Conservation (phyloP, 2,113 vertebrate species). For the Ondatra zibethicus region DNA sequence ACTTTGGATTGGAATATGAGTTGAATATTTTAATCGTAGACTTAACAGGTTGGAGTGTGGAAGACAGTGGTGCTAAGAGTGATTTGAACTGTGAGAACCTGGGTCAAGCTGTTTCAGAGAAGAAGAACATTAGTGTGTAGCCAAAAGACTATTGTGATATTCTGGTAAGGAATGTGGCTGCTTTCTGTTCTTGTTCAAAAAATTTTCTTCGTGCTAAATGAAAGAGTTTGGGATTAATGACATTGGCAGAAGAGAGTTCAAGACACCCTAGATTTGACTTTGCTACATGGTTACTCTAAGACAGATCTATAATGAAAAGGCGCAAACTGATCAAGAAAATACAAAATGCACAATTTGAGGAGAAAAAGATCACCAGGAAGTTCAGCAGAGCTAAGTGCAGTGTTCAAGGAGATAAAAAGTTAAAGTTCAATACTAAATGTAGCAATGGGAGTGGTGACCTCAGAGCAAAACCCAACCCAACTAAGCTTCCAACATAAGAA, state of each 20-base stretch:
- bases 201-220: background rate
- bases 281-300: rapidly evolving
- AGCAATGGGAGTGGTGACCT: background rate
- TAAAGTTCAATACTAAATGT: background rate
- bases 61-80: background rate
- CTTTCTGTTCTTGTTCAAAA: background rate
- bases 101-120: background rate
- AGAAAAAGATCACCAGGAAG: background rate
- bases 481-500: background rate
- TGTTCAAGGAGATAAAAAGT: background rate
- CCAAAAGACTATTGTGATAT: background rate
- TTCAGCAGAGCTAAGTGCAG: background rate
- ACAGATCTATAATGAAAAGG: background rate
- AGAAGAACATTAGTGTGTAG: background rate
- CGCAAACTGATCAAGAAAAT: background rate
- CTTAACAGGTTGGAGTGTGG: no score
- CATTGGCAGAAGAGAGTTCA: background rate
- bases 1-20: background rate
- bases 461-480: background rate
- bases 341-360: background rate
- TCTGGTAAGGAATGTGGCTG: background rate
- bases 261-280: background rate
- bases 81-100: background rate
- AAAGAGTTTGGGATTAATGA: background rate
- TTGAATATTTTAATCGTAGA: background rate